phyloP scores from a whole-genome alignment of 2,797 vertebrate species.

The Microctenopoma lineatum region DNA sequence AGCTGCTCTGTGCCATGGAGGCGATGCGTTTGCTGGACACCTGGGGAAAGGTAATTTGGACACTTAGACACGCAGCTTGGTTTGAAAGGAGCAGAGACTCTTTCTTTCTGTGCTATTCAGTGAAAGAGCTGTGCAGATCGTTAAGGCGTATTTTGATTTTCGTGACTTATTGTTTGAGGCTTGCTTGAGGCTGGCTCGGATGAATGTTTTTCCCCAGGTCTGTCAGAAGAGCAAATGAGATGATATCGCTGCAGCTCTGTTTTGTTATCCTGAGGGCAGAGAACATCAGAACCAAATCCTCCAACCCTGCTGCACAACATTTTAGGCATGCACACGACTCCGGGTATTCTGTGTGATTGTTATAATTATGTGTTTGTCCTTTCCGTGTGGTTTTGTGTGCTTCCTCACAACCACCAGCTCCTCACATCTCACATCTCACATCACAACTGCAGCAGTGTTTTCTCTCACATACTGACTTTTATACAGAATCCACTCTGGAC shows the following conservation, averaged over 20 bases:
- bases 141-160: slow-evolving; percentile 44
- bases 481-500: slow-evolving; percentile 8
- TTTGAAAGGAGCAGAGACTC: not conserved
- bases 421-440: slow-evolving; percentile 32
- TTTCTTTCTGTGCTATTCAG: not conserved
- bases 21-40: slow-evolving; percentile 64
- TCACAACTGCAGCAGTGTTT: slow-evolving; percentile 23
- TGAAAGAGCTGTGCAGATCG: slow-evolving; percentile 23
- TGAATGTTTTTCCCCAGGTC: slow-evolving; percentile 31
- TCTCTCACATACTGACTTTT: not conserved
- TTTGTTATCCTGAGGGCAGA: slow-evolving; percentile 49
- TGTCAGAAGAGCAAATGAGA: slow-evolving; percentile 49
- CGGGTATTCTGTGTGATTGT: slow-evolving; percentile 32
- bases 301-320: slow-evolving; percentile 46
- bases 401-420: slow-evolving; percentile 34
- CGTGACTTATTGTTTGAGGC: slow-evolving; percentile 31
- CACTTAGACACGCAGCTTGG: not conserved
- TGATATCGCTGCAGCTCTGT: slow-evolving; percentile 35
- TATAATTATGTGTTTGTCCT: slow-evolving; percentile 54
- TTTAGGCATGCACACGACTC: slow-evolving; percentile 47
- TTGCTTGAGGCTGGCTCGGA: slow-evolving; percentile 13
- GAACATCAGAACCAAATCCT: slow-evolving; percentile 47
- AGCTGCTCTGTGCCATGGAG: slow-evolving; percentile 61
- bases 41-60: slow-evolving; percentile 72
- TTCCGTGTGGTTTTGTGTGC: slow-evolving; percentile 39